A percentile compares a stretch with the other conserved stretches of the same genome.
These are phyloP conservation scores for Ophonus ardosiacus DNA, from an alignment of 2,888 invertebrate species.

Conservation along the genomic window DNA sequence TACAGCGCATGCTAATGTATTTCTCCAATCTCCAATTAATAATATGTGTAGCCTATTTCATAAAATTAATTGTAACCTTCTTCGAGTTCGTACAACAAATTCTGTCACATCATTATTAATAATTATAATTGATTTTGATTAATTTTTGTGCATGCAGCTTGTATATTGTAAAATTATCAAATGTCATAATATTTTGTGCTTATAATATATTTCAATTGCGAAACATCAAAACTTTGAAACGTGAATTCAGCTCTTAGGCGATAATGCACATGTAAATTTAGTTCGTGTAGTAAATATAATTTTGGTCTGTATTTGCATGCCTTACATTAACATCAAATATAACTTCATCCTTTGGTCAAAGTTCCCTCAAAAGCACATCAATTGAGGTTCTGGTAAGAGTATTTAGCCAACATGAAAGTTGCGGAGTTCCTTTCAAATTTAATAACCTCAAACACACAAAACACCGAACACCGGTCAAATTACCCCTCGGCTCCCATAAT, in stretches of 20 bases:
- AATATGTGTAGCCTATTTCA: no score
- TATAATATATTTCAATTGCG: no score
- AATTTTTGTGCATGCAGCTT: no score
- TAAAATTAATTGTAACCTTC: no score
- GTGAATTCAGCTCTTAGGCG: not conserved
- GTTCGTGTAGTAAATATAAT: not conserved
- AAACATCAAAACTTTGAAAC: no score
- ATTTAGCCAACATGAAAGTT: conserved; percentile 19
- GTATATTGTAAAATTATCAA: no score
- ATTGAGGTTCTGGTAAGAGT: not conserved
- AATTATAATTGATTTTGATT: no score
- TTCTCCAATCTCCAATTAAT: no score
- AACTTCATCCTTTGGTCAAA: conserved; percentile 21
- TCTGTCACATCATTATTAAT: no score
- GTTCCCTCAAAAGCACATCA: conserved; percentile 27
- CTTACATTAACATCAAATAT: not conserved
- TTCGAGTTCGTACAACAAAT: no score
- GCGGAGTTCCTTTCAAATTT: conserved; percentile 37
- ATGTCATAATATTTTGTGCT: no score
- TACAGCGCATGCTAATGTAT: no score
- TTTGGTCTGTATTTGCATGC: not conserved
- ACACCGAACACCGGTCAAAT: conserved; percentile 18
- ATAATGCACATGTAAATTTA: not conserved
- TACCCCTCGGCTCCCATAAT: conserved; percentile 12
- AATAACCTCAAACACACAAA: conserved; percentile 38